Base-by-base conservation (phyloP, 2,113 vertebrate genomes). In the Chionomys nivalis region DNA sequence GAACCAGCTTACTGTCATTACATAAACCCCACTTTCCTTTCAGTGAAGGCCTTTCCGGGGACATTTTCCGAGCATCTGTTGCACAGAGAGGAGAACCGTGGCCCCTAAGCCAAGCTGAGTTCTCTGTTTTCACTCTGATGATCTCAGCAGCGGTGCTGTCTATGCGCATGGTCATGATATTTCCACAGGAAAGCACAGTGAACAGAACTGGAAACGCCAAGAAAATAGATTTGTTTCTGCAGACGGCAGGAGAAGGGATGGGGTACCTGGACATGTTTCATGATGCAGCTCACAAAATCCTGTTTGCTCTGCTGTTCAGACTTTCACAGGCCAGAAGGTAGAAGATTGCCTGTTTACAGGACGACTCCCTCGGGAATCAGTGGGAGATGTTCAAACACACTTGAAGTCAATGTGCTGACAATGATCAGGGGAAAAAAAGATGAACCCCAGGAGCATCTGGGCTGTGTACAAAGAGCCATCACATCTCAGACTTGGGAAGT, bases 321-420 rank as follows among this genome's bases (percentile, higher is more conserved):
- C 49, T 52, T 66, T 61, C 77, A 76, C 21, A 94, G 70, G 87
- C 70, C 49, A 78, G 52, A 44, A 63, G 55, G 58, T 44, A 87
- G 82, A 93, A 94, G 47, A 91, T 0, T 87, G 87, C 13, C 47
- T 39, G 70, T 78, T 94, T 96, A 58, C 42, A 91, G 93, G 95
- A 95, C 61, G 24, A 12, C 10, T 95, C 91, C 91, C 91, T 77
- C 42, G 75, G 89, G 95, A 89, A 88, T 93, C 87, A 93, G 91
- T 61, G 89, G 66, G 87, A 96, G 76, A 95, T 78, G 42, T 85
- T 86, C 36, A 63, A 88, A 90, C 91, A 88, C 42, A 68, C 65
- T 85, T 82, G 23, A 75, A 96, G 93, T 96, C 95, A 93, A 87
- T 36, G 61, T 44, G n/a, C 86, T 95, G 95, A 97, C 96, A 97